A percentile compares a stretch with the other conserved stretches of the same genome.
phyloP scores from a whole-genome alignment of 1,140 invertebrate species.

The Portunus trituberculatus region DNA sequence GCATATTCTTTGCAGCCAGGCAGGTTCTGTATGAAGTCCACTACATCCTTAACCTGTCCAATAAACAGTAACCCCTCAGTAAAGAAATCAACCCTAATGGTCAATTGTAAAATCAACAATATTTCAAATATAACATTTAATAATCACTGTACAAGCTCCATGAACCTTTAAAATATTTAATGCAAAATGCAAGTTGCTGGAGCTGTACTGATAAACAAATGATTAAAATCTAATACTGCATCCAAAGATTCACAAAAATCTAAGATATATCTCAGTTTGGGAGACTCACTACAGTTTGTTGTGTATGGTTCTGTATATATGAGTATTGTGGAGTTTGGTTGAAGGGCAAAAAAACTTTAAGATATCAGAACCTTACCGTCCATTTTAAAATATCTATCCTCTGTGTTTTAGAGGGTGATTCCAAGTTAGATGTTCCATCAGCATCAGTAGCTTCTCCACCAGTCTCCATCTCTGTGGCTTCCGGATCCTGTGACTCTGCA shows the following conservation, averaged over 20 bases:
- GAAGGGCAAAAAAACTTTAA: not conserved
- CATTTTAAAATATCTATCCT: conserved; percentile 74
- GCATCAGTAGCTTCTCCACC: conserved; percentile 56
- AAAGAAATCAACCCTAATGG: not conserved
- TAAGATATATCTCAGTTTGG: no score
- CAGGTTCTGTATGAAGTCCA: conserved; percentile 91
- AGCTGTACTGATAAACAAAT: no score
- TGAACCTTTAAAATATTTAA: no score
- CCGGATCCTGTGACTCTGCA: conserved; percentile 50
- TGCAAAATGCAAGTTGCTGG: no score
- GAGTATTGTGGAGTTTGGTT: no score
- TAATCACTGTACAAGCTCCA: no score
- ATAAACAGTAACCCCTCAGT: not conserved
- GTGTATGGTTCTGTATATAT: no score
- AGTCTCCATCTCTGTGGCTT: conserved; percentile 47
- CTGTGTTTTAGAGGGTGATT: conserved; percentile 59
- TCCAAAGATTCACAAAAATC: no score
- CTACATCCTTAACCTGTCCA: conserved; percentile 82
- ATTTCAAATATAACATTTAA: no score
- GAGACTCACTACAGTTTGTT: no score
- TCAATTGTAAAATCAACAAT: no score
- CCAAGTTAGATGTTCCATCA: conserved; percentile 36
- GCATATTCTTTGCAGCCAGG: conserved; percentile 95
- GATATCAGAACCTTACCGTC: conserved; percentile 64
- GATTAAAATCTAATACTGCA: no score